These are phyloP conservation scores for Ceriagrion tenellum DNA, from an alignment of 2,888 invertebrate genomes.

Conservation along the genomic window DNA sequence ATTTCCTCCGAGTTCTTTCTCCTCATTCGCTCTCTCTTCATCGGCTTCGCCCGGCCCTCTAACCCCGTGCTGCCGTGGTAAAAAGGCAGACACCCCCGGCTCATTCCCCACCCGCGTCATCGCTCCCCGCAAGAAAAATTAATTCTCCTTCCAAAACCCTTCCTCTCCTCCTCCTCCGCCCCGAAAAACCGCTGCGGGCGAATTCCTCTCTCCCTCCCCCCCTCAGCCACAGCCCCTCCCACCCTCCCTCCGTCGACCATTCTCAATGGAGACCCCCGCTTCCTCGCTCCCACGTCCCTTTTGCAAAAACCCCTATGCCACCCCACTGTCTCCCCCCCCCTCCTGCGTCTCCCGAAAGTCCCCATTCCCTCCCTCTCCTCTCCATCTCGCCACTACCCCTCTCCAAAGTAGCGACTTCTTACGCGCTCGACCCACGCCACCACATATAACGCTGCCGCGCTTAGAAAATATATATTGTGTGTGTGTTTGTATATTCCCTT, in stretches of 20 bases:
- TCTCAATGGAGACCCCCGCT: background rate
- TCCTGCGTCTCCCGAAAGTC: background rate
- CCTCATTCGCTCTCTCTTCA: too few relatives aligned
- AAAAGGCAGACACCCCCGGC: slow-evolving; percentile 12
- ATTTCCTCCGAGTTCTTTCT: too few relatives aligned
- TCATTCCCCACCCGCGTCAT: slow-evolving; percentile 25
- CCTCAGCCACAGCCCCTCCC: background rate
- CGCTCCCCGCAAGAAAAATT: slow-evolving; percentile 58
- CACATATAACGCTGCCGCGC: background rate
- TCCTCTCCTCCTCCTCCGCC: background rate
- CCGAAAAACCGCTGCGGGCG: slow-evolving; percentile 62
- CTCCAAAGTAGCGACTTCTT: background rate
- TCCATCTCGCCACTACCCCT: background rate
- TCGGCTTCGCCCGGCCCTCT: background rate
- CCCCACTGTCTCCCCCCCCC: background rate
- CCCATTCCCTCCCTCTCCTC: background rate
- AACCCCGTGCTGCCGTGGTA: background rate
- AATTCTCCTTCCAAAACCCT: slow-evolving; percentile 37
- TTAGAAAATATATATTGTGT: background rate
- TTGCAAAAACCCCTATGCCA: background rate
- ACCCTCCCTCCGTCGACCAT: background rate
- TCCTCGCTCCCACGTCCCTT: background rate
- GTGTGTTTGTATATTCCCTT: background rate
- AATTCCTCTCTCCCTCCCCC: background rate
- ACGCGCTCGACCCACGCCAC: background rate